Conservation (phyloP, 1,140 invertebrate species). For the Conus ventricosus region DNA sequence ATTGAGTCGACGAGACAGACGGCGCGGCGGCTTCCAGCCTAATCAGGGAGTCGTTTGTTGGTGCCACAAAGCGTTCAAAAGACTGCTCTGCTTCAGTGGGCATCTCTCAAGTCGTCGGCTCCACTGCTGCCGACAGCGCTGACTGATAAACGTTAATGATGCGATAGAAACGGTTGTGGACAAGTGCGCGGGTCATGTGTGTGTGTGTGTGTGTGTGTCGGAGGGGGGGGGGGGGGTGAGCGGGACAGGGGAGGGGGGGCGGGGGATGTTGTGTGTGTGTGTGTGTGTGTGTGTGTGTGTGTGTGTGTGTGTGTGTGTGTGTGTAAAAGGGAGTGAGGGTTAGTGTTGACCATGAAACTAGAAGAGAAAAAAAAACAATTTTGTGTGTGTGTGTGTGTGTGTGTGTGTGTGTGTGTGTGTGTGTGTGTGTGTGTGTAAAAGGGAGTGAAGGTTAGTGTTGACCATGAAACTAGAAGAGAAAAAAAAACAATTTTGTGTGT, state of each 20-base stretch:
- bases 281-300: too few relatives aligned
- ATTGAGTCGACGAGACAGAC: constrained; percentile 1
- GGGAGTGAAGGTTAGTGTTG: neutral
- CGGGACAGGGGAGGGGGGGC: neutral
- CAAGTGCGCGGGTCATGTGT: neutral
- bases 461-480: too few relatives aligned
- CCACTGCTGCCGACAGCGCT: neutral
- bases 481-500: neutral
- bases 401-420: neutral
- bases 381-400: neutral
- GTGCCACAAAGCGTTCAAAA: constrained; percentile 15
- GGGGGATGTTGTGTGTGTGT: too few relatives aligned
- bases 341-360: too few relatives aligned
- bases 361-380: neutral
- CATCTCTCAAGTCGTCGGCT: neutral
- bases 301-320: too few relatives aligned
- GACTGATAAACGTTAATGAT: constrained; percentile 23
- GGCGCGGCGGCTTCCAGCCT: neutral
- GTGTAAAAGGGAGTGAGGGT: too few relatives aligned
- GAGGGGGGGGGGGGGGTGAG: neutral
- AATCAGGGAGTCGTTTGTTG: constrained; percentile 20
- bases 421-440: neutral
- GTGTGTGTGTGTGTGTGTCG: neutral
- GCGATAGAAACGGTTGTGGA: constrained; percentile 9
- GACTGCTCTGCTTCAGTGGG: neutral